Conservation (phyloP, 2,797 vertebrate genomes). For the Sciurus carolinensis region DNA sequence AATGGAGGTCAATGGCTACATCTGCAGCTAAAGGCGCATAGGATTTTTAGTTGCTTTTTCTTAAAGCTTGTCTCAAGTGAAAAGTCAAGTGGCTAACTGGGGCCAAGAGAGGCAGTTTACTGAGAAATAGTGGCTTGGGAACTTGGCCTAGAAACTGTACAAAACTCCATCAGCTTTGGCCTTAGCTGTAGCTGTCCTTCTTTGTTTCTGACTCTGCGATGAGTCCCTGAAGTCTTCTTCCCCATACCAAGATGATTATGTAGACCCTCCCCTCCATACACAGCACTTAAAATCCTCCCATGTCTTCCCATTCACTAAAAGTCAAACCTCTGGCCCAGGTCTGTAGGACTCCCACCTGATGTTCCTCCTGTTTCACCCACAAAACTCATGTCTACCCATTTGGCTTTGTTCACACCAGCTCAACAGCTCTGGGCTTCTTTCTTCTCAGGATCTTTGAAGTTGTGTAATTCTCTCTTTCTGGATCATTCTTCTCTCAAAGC, state of each 20-base stretch:
- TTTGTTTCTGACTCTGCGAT: not conserved
- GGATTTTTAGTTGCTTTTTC: not conserved
- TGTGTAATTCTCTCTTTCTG: not conserved
- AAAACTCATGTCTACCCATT: accelerated
- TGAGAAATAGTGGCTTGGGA: not conserved
- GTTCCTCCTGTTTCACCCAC: not conserved
- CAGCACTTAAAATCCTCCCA: not conserved
- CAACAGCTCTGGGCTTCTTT: not conserved
- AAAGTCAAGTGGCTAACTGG: not conserved
- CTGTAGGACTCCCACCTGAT: not conserved
- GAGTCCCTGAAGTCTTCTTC: not conserved
- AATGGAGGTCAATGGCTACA: not conserved
- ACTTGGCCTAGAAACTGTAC: not conserved
- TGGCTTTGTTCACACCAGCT: not conserved
- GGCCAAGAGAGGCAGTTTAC: too few relatives aligned
- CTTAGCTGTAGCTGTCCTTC: not conserved
- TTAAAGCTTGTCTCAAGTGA: not conserved
- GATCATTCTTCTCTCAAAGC: not conserved
- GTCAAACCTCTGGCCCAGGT: not conserved
- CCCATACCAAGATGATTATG: not conserved
- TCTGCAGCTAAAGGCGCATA: not conserved
- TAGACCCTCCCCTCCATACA: too few relatives aligned
- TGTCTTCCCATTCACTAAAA: not conserved
- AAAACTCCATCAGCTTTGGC: not conserved
- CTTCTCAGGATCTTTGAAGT: not conserved